Conservation (phyloP, 2,113 vertebrate genomes). For the Sinosuthora webbiana region DNA sequence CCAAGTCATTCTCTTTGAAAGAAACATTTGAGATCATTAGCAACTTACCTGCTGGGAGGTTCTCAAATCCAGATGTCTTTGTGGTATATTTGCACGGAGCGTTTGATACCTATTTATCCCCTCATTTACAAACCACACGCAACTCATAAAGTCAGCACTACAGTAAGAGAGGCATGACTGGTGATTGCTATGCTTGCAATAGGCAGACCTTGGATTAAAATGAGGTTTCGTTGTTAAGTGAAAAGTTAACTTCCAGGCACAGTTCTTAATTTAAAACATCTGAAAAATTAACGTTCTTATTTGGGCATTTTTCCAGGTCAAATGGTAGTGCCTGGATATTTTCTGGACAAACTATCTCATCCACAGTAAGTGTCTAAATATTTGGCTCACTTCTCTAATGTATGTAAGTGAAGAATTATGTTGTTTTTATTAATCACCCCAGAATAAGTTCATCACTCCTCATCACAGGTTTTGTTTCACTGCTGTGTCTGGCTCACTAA, state of each 20-base stretch:
- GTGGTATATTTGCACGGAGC: neutral
- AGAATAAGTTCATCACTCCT: neutral
- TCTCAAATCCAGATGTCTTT: conserved; percentile 46
- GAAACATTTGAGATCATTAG: conserved; percentile 18
- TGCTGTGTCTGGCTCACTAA: neutral
- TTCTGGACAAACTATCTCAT: neutral
- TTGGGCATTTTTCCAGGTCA: neutral
- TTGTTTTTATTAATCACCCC: neutral
- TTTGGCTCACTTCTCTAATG: neutral
- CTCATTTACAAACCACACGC: conserved; percentile 3
- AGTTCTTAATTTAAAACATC: conserved; percentile 34
- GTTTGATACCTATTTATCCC: neutral
- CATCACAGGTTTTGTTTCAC: neutral
- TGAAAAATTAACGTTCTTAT: neutral
- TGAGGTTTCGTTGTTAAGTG: neutral
- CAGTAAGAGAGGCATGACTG: neutral
- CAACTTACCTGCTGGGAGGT: conserved; percentile 1
- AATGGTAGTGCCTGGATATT: neutral
- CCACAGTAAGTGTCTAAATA: neutral
- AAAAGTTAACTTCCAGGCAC: conserved; percentile 13
- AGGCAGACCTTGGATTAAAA: neutral
- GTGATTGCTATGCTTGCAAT: neutral
- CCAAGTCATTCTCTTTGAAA: conserved; percentile 32
- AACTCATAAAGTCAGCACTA: neutral
- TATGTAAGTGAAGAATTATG: neutral